Evolutionary conservation across 2,888 invertebrate genomes (phyloP).

Genomic region (Catocala nupta): DNA sequence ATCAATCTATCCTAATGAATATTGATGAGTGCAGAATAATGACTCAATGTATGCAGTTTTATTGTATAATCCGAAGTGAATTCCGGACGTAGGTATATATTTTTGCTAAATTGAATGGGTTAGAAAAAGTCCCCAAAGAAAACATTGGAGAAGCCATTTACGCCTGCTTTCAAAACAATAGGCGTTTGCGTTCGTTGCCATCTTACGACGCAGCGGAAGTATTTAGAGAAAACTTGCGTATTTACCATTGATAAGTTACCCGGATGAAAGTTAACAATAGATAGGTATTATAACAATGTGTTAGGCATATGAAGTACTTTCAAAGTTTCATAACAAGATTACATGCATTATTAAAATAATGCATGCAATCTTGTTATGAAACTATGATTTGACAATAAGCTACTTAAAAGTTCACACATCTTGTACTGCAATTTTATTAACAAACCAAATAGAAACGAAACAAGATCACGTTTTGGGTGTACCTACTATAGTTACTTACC

Average conservation of each 20-base stretch:
- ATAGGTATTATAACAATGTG: slow-evolving; percentile 41
- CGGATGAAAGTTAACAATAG: slow-evolving; percentile 56
- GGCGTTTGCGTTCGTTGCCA: slow-evolving; percentile 65
- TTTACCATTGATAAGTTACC: slow-evolving; percentile 55
- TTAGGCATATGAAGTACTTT: slow-evolving; percentile 19
- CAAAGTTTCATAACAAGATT: slow-evolving; percentile 3
- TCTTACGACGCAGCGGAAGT: slow-evolving; percentile 59
- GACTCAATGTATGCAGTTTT: slow-evolving; percentile 51
- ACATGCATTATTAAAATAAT: not conserved
- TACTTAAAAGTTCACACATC: too few relatives aligned
- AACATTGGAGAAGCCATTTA: slow-evolving; percentile 17
- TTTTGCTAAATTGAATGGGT: slow-evolving; percentile 17
- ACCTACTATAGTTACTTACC: too few relatives aligned
- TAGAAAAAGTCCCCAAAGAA: slow-evolving; percentile 21
- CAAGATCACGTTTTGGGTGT: too few relatives aligned
- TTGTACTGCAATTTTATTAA: too few relatives aligned
- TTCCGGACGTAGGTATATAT: slow-evolving; percentile 60
- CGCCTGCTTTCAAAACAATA: slow-evolving; percentile 45
- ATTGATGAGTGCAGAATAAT: slow-evolving; percentile 61
- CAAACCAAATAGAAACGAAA: too few relatives aligned
- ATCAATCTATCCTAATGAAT: slow-evolving; percentile 75
- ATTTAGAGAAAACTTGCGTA: slow-evolving; percentile 65
- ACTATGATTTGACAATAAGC: too few relatives aligned
- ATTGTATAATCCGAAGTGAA: slow-evolving; percentile 57
- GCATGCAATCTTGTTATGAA: too few relatives aligned